Base-by-base conservation (phyloP, 37 sponge, comb jelly and placozoan species). In the Tethya wilhelma region DNA sequence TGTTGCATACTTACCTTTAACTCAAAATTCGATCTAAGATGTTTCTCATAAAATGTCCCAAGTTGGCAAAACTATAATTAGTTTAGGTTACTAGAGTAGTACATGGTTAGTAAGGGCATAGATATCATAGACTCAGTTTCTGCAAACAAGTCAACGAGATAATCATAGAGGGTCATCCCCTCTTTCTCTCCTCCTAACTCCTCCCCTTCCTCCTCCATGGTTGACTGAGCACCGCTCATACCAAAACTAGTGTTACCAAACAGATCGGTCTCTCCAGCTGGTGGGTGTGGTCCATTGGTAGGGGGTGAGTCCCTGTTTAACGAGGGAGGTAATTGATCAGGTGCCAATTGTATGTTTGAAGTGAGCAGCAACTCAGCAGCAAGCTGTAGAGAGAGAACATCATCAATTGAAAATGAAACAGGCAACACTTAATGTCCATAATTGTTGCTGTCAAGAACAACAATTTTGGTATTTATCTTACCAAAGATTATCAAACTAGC, bases 131-230 rank as follows among this genome's bases (percentile, higher is more conserved):
- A 11, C 23, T 17, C 49, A 88, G 33, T 9, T 64, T 88, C 88
- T 5, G 83, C 88, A 81, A 88, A 88, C n/a, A 88, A 12, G 23
- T 81, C 88, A 26, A 74, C 46, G 36, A 88, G 64, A 56, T 30
- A 76, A 19, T 69, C 71, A 23, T 88, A 88, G 42, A 88, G 82
- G 11, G 53, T 49, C 53, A 49, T 9, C 53, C 75, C 23, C 57
- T 1, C 28, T 53, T 19, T 34, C 62, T 4, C 73, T 56, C 70
- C 20, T 23, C 34, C 3, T 34, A 19, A 9, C 53, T n/a, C n/a
- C 6, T 72, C 73, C 11, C 56, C 56, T 41, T 25, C 70, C 53
- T 53, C 33, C 7, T 32, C 73, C 25, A 41, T 30, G 23, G 29
- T 28, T 22, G 66, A 42, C 62, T 59, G 29, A 19, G 20, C 25